Percentiles rank a stretch among this genome's conserved stretches.
These are phyloP conservation scores for Sarcophaga carnaria DNA, from an alignment of 2,888 invertebrate genomes.

Conservation along the genomic window DNA sequence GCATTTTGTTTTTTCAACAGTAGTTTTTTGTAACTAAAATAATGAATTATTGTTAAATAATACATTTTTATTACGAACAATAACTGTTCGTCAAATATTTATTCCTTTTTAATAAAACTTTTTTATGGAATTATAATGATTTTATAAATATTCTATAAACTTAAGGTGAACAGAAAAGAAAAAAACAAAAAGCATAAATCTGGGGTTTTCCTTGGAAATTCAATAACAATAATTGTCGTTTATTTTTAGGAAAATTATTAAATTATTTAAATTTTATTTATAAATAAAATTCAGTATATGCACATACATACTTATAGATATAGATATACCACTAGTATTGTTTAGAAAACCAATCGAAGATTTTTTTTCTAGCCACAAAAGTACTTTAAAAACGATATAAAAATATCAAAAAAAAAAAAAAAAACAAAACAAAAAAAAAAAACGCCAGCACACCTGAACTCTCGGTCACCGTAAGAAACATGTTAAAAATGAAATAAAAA, in stretches of 20 bases:
- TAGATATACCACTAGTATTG: conserved; percentile 6
- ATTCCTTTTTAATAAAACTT: background rate
- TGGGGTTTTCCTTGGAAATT: conserved; percentile 24
- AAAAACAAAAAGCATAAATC: too few relatives aligned
- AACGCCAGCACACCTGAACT: conserved; percentile 63
- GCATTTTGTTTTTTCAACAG: too few relatives aligned
- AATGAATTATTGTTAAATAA: background rate
- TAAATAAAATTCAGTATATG: background rate
- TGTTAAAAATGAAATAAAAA: conserved; percentile 39
- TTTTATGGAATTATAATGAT: conserved; percentile 5
- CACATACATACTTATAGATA: background rate
- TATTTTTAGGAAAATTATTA: background rate
- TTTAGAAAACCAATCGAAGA: conserved; percentile 42
- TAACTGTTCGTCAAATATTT: background rate
- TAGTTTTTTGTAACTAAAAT: background rate
- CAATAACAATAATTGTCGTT: conserved; percentile 5
- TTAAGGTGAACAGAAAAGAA: too few relatives aligned
- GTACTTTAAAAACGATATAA: background rate
- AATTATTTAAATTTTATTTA: conserved; percentile 4
- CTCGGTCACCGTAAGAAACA: conserved; percentile 35
- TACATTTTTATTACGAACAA: background rate
- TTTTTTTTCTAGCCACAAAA: conserved; percentile 43
- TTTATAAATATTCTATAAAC: background rate
- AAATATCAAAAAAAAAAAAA: conserved; percentile 15
- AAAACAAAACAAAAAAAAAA: conserved; percentile 48